Percentiles rank a stretch among this genome's conserved stretches.
Evolutionary conservation across 2,888 invertebrate species (phyloP).

Genomic region (Drosophila seclusa): DNA sequence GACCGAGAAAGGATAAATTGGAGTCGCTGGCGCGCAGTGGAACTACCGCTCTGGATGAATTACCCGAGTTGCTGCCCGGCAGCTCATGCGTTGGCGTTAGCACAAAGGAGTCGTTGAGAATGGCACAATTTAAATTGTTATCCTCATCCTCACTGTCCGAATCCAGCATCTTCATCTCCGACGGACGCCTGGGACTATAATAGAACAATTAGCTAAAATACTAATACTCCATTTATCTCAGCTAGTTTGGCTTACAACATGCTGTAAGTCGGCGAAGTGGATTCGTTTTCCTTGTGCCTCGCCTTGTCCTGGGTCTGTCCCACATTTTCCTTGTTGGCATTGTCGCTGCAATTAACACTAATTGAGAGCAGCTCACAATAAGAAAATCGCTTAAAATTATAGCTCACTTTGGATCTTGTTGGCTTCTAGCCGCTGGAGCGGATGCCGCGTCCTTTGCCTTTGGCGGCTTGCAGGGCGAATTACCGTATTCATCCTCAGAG

Average conservation of each 20-base stretch:
- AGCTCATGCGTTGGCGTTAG: conserved; percentile 77
- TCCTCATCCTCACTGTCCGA: conserved; percentile 82
- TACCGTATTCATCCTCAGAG: conserved; percentile 82
- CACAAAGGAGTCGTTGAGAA: conserved; percentile 83
- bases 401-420: conserved; percentile 26
- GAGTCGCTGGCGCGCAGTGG: conserved; percentile 45
- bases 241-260: conserved; percentile 60
- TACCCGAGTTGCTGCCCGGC: conserved; percentile 41
- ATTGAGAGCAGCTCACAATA: neutral
- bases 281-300: conserved; percentile 8
- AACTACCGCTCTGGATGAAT: conserved; percentile 36
- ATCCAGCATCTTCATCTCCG: conserved; percentile 81
- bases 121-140: conserved; percentile 82
- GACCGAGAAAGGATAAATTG: conserved; percentile 73
- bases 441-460: conserved; percentile 23
- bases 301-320: conserved; percentile 2
- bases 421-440: conserved; percentile 6
- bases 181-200: conserved; percentile 80
- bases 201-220: neutral
- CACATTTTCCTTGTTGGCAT: conserved; percentile 66
- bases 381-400: neutral
- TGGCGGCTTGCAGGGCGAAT: conserved; percentile 69
- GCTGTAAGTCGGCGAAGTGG: conserved; percentile 5
- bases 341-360: conserved; percentile 13
- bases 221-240: neutral